phyloP scores from a whole-genome alignment of 2,113 vertebrate species.

The Lasiurus cinereus region DNA sequence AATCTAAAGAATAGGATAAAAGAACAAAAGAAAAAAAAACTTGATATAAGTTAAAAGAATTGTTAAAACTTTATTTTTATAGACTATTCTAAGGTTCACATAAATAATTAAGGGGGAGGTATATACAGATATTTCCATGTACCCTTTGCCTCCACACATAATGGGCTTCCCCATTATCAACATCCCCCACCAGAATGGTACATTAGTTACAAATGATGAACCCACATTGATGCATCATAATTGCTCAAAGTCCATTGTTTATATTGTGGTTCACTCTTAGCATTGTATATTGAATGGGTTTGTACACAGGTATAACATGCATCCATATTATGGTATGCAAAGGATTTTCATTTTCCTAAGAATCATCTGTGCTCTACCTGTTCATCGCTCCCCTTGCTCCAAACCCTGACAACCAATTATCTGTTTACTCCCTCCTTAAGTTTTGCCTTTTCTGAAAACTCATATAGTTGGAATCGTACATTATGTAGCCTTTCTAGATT shows the following conservation, averaged over 20 bases:
- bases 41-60: not conserved
- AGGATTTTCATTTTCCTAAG: not conserved
- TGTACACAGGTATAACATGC: not conserved
- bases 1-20: not conserved
- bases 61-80: not conserved
- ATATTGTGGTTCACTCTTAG: not conserved
- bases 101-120: not conserved
- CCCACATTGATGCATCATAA: not conserved
- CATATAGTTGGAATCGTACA: not conserved
- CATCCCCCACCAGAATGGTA: not conserved
- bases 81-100: not conserved
- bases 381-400: not conserved
- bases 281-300: not conserved
- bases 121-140: not conserved
- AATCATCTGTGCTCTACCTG: not conserved
- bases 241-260: not conserved
- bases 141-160: not conserved
- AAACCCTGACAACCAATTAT: not conserved
- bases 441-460: not conserved
- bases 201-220: not conserved
- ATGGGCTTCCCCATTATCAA: not conserved
- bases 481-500: not conserved
- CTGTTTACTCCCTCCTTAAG: not conserved
- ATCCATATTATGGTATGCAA: not conserved
- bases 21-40: not conserved